Evolutionary conservation across 2,797 vertebrate species (phyloP), one percentile per base, ranked within the genome.

Genomic region (Podarcis siculus): DNA sequence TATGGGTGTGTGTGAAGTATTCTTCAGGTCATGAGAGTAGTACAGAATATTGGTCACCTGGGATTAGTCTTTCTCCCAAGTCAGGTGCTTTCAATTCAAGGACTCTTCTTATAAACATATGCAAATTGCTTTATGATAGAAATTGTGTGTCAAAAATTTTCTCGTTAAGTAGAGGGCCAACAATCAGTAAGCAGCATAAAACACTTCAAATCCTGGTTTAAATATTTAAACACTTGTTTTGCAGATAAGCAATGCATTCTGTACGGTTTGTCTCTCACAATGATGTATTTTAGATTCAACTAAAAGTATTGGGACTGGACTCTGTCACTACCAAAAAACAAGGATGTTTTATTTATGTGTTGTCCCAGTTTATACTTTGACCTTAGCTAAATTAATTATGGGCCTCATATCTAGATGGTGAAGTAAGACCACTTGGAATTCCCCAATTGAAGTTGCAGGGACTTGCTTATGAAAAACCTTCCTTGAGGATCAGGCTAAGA

Each of bases 71-170:
- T n/a, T 86, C 85, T 90, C 21, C 49, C 37, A 72, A 67, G 39
- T 88, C 66, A 45, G 72, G 17, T 32, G 86, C 80, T 83, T 12
- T 71, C 90, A 30, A 91, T 91, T 61, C 3, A 87, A 17, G 8
- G 91, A 90, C 77, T 91, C 69, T 25, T 92, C 90, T 58, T 78
- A 82, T n/a, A 94, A 82, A 80, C 92, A 1, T 71, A 67, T 91
- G 82, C 88, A 86, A 87, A 93, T 92, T 92, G 58, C 2, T 78
- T 91, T 89, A 85, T 82, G 81, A 88, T 79, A 67, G 73, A 92
- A 89, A 93, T 87, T 72, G 58, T 90, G 32, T 93, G 90, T 94
- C 83, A 79, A 73, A 67, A 42, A 86, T 85, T 83, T 92, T 92
- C 78, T 93, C 82, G 84, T 86, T 90, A 92, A 89, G 23, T 79